phyloP scores from a whole-genome alignment of 1,140 invertebrate genomes.

The Augochlora pura region DNA sequence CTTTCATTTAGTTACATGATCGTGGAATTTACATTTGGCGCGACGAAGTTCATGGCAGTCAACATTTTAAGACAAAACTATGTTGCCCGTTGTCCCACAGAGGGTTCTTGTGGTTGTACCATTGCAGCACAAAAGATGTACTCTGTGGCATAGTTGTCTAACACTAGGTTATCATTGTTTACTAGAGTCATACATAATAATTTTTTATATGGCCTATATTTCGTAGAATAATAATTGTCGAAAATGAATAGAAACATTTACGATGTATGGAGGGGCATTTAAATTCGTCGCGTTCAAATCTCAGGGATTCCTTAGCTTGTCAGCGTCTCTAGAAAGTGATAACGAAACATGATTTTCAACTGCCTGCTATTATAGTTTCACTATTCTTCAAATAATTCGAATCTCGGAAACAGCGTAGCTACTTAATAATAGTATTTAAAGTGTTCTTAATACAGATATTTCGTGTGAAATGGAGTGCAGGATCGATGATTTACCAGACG shows the following conservation, averaged over 20 bases:
- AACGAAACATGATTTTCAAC: constrained; percentile 11
- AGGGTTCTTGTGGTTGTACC: no score
- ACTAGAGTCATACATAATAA: constrained; percentile 2
- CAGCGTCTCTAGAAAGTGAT: background rate
- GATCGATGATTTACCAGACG: constrained; percentile 91
- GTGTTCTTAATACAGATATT: background rate
- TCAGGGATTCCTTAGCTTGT: background rate
- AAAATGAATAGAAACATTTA: background rate
- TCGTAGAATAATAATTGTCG: background rate
- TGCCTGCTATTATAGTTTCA: background rate
- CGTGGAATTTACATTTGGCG: no score
- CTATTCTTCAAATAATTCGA: background rate
- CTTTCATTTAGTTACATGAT: no score
- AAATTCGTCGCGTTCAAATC: background rate
- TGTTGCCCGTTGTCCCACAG: no score
- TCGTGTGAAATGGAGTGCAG: constrained; percentile 74
- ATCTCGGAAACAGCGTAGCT: background rate
- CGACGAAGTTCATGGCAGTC: no score
- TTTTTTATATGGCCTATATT: background rate
- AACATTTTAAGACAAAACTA: no score
- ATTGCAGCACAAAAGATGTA: no score
- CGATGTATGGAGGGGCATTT: background rate
- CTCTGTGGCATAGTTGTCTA: background rate
- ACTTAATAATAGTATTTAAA: background rate
- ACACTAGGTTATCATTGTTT: constrained; percentile 33